Conservation (phyloP, 30 jellyfish, hydroid and myxozoan genomes). For the Euphysa ruthae region DNA sequence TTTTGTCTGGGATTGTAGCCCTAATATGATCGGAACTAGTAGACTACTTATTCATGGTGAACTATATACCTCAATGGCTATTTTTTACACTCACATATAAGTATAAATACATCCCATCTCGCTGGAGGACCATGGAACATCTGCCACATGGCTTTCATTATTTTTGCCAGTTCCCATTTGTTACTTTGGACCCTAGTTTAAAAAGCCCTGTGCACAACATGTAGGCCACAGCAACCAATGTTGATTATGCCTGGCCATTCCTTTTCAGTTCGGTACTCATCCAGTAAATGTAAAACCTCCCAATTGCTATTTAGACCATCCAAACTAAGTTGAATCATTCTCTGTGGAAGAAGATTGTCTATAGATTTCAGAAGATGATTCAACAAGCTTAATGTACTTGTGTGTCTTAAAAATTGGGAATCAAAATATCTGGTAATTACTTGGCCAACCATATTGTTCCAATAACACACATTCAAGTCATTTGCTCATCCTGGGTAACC, state of each 20-base stretch:
- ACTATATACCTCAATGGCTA: conserved; percentile 4
- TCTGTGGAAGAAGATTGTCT: no score
- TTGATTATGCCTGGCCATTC: not conserved
- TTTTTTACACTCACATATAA: not conserved
- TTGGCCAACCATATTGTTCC: no score
- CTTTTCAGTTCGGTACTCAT: not conserved
- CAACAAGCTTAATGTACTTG: no score
- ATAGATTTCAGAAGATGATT: no score
- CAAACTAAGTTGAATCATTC: not conserved
- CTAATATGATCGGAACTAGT: no score
- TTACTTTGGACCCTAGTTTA: not conserved
- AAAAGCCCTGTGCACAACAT: not conserved
- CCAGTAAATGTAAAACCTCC: not conserved
- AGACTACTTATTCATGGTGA: no score
- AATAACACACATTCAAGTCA: no score
- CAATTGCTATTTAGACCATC: not conserved
- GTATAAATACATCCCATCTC: not conserved
- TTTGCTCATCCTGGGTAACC: no score
- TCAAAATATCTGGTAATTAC: no score
- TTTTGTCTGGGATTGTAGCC: no score
- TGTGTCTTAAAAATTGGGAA: no score
- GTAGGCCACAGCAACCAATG: not conserved
- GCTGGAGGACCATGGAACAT: not conserved
- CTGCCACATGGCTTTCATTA: conserved; percentile 1
- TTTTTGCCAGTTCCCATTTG: not conserved